These are phyloP conservation scores for Aethes cnicana DNA, from an alignment of 2,888 invertebrate species.

Conservation along the genomic window DNA sequence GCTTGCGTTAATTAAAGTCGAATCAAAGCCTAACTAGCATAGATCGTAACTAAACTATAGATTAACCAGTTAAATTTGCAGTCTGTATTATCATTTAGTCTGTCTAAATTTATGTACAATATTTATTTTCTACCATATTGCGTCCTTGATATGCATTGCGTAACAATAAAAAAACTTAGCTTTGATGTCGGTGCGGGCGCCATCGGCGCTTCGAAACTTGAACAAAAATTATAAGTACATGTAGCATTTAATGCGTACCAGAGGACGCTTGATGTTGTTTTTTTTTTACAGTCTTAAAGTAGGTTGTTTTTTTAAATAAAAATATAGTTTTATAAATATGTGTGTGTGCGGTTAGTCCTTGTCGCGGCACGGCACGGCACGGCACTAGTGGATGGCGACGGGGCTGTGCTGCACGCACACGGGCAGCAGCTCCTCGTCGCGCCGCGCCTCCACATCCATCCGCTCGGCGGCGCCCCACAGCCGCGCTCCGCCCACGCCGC, in stretches of 20 bases:
- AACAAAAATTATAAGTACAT: no score
- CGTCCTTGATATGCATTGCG: constrained; percentile 83
- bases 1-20: constrained; percentile 74
- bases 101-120: constrained; percentile 78
- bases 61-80: constrained; percentile 74
- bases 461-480: constrained; percentile 86
- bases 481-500: constrained; percentile 40
- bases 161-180: constrained; percentile 82
- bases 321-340: constrained; percentile 79
- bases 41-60: constrained; percentile 78
- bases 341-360: no score
- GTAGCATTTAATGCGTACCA: no score
- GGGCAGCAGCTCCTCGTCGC: constrained; percentile 85
- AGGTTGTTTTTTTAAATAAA: constrained; percentile 81
- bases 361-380: constrained; percentile 3
- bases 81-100: constrained; percentile 76
- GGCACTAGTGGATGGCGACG: constrained; percentile 90
- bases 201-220: no score
- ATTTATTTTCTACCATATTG: constrained; percentile 83
- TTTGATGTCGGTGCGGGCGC: constrained; percentile 71
- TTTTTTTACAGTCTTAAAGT: constrained; percentile 73
- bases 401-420: constrained; percentile 95
- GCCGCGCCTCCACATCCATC: constrained; percentile 82
- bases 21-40: constrained; percentile 78
- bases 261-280: constrained; percentile 70